Evolutionary conservation across 2,797 vertebrate genomes (phyloP).

Genomic region (Micropoecilia bifurca): DNA sequence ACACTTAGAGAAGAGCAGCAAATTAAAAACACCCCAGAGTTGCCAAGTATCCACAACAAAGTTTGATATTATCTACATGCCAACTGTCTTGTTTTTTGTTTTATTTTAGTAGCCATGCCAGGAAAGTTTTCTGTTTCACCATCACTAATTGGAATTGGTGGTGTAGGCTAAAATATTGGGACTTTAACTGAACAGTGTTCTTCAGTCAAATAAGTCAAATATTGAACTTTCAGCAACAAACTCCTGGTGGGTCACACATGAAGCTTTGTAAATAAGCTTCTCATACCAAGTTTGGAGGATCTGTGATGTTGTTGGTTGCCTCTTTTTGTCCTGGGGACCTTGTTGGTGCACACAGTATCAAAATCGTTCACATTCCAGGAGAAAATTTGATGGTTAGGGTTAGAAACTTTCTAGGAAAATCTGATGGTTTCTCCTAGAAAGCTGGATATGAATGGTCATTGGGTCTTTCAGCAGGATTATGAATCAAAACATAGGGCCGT

Average conservation of each 20-base stretch:
- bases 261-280: background rate
- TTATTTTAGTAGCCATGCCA: background rate
- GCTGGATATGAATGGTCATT: background rate
- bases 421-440: background rate
- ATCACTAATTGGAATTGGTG: background rate
- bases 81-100: background rate
- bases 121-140: background rate
- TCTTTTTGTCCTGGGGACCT: background rate
- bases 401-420: background rate
- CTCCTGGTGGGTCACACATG: background rate
- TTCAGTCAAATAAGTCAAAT: background rate
- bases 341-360: background rate
- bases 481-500: background rate
- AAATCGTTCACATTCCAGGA: background rate
- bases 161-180: background rate
- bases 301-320: background rate
- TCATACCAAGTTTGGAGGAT: background rate
- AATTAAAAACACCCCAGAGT: background rate
- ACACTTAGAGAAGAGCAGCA: background rate
- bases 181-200: background rate
- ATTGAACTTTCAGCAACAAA: background rate
- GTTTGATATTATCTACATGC: background rate
- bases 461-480: background rate
- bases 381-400: no score
- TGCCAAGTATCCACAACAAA: background rate